Percentiles rank a stretch among this genome's conserved stretches.
These are phyloP conservation scores for Venusia cambrica DNA, from an alignment of 2,888 invertebrate genomes.

Conservation along the genomic window DNA sequence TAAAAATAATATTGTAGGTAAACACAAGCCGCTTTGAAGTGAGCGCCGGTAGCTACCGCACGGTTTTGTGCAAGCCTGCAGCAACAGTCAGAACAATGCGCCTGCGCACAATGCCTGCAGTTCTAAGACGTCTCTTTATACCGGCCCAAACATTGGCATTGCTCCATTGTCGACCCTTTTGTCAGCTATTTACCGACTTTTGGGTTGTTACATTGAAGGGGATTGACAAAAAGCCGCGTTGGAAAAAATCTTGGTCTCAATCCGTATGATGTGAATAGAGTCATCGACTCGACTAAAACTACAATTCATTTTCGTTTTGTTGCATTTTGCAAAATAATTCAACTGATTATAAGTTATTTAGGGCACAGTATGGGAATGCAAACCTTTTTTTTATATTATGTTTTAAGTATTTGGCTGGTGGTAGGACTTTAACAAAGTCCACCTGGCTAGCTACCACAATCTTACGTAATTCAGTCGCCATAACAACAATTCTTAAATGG, in stretches of 20 bases:
- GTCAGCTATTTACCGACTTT: constrained; percentile 78
- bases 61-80: constrained; percentile 74
- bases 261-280: constrained; percentile 48
- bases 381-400: constrained; percentile 3
- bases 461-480: too few species aligned
- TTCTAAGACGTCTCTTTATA: constrained; percentile 71
- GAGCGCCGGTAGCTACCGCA: constrained; percentile 66
- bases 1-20: constrained; percentile 77
- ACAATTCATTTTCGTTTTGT: constrained; percentile 43
- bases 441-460: too few species aligned
- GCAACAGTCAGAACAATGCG: constrained; percentile 51
- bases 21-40: constrained; percentile 65
- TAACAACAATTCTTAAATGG: too few species aligned
- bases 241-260: constrained; percentile 55
- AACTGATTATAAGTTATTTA: constrained; percentile 38
- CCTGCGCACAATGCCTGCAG: constrained; percentile 55
- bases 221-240: constrained; percentile 47
- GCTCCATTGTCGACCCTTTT: constrained; percentile 67
- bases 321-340: constrained; percentile 31
- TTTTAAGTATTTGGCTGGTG: too few species aligned
- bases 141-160: constrained; percentile 77
- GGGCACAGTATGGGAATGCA: constrained; percentile 9
- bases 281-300: constrained; percentile 47
- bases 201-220: constrained; percentile 68
- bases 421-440: too few species aligned